Percentiles rank a stretch among this genome's conserved stretches.
phyloP scores from a whole-genome alignment of 2,797 vertebrate genomes.

The Anableps anableps region DNA sequence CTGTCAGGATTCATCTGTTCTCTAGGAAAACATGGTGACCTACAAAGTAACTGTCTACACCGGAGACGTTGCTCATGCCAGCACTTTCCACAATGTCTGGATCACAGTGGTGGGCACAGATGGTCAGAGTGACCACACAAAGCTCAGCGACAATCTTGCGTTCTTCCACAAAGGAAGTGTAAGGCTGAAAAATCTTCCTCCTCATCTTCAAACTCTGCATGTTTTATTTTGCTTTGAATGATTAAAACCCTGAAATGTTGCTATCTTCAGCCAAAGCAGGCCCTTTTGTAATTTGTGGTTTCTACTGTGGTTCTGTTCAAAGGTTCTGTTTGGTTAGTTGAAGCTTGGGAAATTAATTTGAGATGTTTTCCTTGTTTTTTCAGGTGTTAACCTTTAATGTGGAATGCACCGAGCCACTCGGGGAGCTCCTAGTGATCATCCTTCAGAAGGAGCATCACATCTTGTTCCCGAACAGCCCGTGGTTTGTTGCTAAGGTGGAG shows the following conservation, averaged over 20 bases:
- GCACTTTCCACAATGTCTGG: conserved; percentile 7
- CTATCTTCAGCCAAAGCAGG: neutral
- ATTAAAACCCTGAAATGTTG: neutral
- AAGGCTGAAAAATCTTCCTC: conserved; percentile 3
- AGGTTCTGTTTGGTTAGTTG: neutral
- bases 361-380: neutral
- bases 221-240: neutral
- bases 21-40: neutral
- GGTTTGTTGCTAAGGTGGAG: conserved; percentile 10
- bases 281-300: neutral
- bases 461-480: neutral
- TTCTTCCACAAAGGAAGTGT: neutral
- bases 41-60: neutral
- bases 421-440: neutral
- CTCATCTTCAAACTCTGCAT: neutral
- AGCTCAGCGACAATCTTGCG: neutral
- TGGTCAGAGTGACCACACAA: neutral
- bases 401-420: neutral
- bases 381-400: neutral
- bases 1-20: neutral
- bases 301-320: neutral
- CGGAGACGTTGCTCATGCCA: neutral
- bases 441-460: neutral
- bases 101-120: conserved; percentile 5
- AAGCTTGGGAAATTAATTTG: neutral